Evolutionary conservation across 2,113 vertebrate genomes (phyloP).

Genomic region (Epinephelus lanceolatus): DNA sequence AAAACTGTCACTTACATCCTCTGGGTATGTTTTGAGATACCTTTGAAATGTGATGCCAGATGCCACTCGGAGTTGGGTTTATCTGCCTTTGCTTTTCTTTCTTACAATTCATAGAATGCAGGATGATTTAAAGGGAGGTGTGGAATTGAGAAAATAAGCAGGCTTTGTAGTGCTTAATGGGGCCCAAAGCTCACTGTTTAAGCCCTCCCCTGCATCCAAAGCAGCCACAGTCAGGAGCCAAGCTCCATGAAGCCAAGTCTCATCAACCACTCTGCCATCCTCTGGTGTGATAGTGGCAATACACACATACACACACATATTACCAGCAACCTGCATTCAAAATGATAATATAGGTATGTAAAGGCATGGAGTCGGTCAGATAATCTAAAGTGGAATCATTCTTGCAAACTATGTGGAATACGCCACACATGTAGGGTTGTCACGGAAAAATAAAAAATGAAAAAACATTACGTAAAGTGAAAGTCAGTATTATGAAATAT

Average conservation of each 20-base stretch:
- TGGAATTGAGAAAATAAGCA: conserved; percentile 79
- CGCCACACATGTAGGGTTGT: background rate
- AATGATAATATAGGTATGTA: background rate
- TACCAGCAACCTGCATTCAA: background rate
- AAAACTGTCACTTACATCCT: conserved; percentile 83
- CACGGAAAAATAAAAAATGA: background rate
- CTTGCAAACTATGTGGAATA: background rate
- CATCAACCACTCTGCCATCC: conserved; percentile 84
- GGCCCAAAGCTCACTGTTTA: conserved; percentile 75
- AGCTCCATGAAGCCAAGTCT: conserved; percentile 70
- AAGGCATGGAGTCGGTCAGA: background rate
- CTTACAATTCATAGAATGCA: conserved; percentile 77
- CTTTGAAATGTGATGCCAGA: conserved; percentile 78
- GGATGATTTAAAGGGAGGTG: conserved; percentile 82
- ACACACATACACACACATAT: conserved; percentile 51
- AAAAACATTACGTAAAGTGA: too few relatives aligned
- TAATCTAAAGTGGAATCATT: background rate
- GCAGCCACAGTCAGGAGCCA: conserved; percentile 63
- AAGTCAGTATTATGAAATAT: too few relatives aligned
- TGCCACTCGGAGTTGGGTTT: conserved; percentile 76
- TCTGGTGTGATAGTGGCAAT: conserved; percentile 81
- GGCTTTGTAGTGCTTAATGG: conserved; percentile 80
- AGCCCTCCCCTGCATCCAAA: conserved; percentile 73
- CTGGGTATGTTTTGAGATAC: conserved; percentile 76
- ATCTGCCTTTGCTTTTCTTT: conserved; percentile 71